Conservation (phyloP, 2,888 invertebrate genomes). For the Drosophila mulleri region DNA sequence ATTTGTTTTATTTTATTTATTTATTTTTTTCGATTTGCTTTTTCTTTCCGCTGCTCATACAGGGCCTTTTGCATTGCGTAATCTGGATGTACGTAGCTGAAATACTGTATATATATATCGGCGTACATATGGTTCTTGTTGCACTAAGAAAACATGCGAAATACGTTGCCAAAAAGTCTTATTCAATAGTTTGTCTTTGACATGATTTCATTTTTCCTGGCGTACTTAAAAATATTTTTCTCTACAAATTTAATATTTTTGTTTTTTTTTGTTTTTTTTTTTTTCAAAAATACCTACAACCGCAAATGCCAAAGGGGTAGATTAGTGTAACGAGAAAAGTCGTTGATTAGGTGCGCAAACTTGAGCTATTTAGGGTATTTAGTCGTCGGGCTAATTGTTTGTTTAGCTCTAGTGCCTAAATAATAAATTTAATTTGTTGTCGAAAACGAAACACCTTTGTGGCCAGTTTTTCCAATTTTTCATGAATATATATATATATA, state of each 20-base stretch:
- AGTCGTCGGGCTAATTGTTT: constrained; percentile 20
- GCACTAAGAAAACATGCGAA: constrained; percentile 47
- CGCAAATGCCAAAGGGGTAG: not conserved
- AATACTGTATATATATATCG: constrained; percentile 19
- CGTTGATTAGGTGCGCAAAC: not conserved
- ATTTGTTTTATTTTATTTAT: not conserved
- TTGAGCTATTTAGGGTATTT: constrained; percentile 25
- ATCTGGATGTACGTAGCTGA: constrained; percentile 40
- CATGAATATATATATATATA: constrained; percentile 7
- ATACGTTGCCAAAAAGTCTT: constrained; percentile 75
- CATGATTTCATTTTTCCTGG: constrained; percentile 79
- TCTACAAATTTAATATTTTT: constrained; percentile 60
- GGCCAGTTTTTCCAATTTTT: constrained; percentile 22
- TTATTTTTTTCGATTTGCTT: not conserved
- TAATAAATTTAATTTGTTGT: constrained; percentile 28
- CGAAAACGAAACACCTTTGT: constrained; percentile 74
- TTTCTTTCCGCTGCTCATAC: constrained; percentile 21
- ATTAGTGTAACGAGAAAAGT: not conserved
- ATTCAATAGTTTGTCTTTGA: constrained; percentile 80
- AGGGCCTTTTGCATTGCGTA: constrained; percentile 64
- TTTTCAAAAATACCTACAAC: constrained; percentile 10
- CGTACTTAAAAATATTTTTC: constrained; percentile 73
- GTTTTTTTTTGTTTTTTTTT: too few species aligned
- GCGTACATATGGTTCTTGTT: constrained; percentile 35
- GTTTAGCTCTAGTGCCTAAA: constrained; percentile 42